These are phyloP conservation scores for Cheilosia soror DNA, from an alignment of 2,888 invertebrate genomes.

Conservation along the genomic window DNA sequence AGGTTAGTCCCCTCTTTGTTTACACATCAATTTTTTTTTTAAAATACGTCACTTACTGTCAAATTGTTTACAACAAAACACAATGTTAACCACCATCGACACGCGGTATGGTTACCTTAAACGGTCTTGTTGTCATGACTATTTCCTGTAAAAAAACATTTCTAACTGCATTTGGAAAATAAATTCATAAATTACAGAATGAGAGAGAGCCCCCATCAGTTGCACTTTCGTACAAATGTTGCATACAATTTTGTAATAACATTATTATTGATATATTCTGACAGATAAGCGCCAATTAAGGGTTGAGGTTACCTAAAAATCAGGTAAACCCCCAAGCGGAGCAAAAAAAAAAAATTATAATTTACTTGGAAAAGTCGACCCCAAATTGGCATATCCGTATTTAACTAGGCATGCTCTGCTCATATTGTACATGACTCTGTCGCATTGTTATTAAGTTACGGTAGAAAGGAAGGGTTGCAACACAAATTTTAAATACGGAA, in stretches of 20 bases:
- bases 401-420: constrained; percentile 35
- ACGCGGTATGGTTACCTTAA: background rate
- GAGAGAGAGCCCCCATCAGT: constrained; percentile 1
- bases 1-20: constrained; percentile 13
- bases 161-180: constrained; percentile 49
- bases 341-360: background rate
- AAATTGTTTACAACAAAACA: constrained; percentile 18
- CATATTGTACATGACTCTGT: constrained; percentile 57
- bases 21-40: constrained; percentile 27
- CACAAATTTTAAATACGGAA: constrained; percentile 22
- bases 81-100: constrained; percentile 6
- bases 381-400: constrained; percentile 67
- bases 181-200: constrained; percentile 16
- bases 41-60: constrained; percentile 18
- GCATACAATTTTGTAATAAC: constrained; percentile 48
- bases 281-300: constrained; percentile 70
- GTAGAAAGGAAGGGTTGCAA: constrained; percentile 12
- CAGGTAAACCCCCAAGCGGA: background rate
- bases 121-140: constrained; percentile 38
- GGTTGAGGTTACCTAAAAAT: constrained; percentile 59
- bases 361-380: constrained; percentile 28
- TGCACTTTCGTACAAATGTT: constrained; percentile 27
- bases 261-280: constrained; percentile 55
- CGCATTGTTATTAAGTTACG: constrained; percentile 61
- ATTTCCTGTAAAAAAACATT: constrained; percentile 31